A percentile compares a stretch with the other conserved stretches of the same genome.
phyloP scores from a whole-genome alignment of 2,888 invertebrate species.

The Torymus auratus region DNA sequence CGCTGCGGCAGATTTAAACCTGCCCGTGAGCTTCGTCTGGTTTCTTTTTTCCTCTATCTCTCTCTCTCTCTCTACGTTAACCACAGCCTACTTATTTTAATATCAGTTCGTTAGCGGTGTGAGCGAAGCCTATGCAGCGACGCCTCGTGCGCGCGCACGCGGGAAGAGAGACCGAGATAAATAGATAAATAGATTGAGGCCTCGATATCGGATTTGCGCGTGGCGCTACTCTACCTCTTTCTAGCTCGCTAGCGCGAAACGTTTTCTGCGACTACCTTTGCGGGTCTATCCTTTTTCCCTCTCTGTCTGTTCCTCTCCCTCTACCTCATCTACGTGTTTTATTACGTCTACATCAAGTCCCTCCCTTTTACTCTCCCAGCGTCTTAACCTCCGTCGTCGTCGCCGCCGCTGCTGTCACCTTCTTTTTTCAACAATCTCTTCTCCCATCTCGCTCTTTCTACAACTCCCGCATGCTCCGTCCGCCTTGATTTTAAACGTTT shows the following conservation, averaged over 20 bases:
- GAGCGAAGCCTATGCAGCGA: constrained; percentile 23
- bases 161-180: constrained; percentile 68
- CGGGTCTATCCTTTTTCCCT: neutral
- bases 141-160: neutral
- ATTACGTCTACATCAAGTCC: constrained; percentile 26
- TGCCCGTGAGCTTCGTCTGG: neutral
- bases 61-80: constrained; percentile 34
- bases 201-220: constrained; percentile 74
- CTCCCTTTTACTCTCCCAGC: constrained; percentile 5
- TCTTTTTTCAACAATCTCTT: constrained; percentile 22
- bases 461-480: neutral
- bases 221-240: constrained; percentile 66
- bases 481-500: neutral
- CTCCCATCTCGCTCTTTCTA: neutral
- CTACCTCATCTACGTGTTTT: constrained; percentile 25
- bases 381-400: neutral
- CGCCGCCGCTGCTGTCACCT: neutral
- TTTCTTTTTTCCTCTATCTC: neutral
- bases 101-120: constrained; percentile 72
- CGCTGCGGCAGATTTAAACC: constrained; percentile 31
- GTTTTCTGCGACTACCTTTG: constrained; percentile 24
- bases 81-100: constrained; percentile 72
- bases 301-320: neutral
- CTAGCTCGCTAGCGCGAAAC: constrained; percentile 45
- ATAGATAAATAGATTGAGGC: constrained; percentile 75